Base-by-base conservation (phyloP, 2,797 vertebrate genomes). In the Sphenodon punctatus region DNA sequence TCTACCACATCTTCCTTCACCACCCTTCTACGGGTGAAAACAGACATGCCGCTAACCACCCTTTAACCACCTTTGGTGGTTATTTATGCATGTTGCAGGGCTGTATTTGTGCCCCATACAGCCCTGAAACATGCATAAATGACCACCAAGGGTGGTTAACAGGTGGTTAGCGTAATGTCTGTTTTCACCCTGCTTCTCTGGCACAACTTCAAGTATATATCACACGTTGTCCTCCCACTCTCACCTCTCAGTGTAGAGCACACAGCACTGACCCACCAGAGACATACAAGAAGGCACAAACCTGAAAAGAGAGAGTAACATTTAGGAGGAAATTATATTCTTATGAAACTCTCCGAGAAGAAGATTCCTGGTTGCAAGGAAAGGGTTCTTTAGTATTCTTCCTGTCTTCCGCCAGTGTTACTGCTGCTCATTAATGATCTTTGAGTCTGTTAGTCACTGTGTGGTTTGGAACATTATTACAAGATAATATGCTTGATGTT, bases 1-100 rank as follows among this genome's bases (percentile, higher is more conserved):
- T 67, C 75, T 85, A 84, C 19, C 59, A 76, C 22, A 68, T 72
- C 88, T 85, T 89, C 84, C 85, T 70, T 88, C 86, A 91, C 87
- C 84, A 88, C 76, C n/a, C 60, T 87, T 85, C 85, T 71, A 67
- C 75, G 0, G 0, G 19, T 53, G 30, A 70, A 23, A 12, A 25
- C 4, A 7, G 9, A 55, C 69, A 12, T 30, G n/a, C 19, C 68
- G 42, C 39, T 51, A 51, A 11, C n/a, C 36, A 41, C 15, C 22
- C 30, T 22, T 15, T 66, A n/a, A n/a, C n/a, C n/a, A n/a, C n/a
- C n/a, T n/a, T n/a, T n/a, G n/a, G n/a, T n/a, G n/a, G n/a, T n/a
- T n/a, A n/a, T n/a, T n/a, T n/a, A n/a, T n/a, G n/a, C 38, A 55
- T 23, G 27, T 38, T 39, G 55, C 17, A 53, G 19, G 22, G 48